Evolutionary conservation across 2,888 invertebrate species (phyloP).

Genomic region (Cephus nigrinus): DNA sequence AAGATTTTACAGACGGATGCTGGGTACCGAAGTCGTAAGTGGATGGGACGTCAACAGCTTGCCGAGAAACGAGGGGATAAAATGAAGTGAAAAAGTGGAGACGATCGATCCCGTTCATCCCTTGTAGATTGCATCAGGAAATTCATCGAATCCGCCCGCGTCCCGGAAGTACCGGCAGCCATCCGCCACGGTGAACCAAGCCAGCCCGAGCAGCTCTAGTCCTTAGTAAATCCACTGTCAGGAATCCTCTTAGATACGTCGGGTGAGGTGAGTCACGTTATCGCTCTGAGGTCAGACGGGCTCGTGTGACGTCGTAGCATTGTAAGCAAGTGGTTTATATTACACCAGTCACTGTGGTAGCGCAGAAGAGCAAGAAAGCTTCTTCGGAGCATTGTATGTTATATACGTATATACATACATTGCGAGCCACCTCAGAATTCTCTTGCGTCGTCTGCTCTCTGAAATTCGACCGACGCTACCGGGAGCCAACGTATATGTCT

Average conservation of each 20-base stretch:
- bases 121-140: neutral
- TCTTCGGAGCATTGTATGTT: neutral
- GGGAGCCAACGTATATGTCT: neutral
- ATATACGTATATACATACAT: neutral
- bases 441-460: neutral
- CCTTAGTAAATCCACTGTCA: neutral
- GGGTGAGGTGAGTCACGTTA: neutral
- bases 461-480: neutral
- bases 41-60: neutral
- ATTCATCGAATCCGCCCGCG: neutral
- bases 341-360: neutral
- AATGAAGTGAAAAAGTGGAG: neutral
- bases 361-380: neutral
- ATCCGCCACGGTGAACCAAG: neutral
- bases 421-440: neutral
- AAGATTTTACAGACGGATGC: neutral
- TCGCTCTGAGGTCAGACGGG: neutral
- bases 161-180: neutral
- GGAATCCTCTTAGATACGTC: neutral
- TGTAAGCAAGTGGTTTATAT: neutral
- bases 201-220: neutral
- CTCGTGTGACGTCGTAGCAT: neutral
- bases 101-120: neutral
- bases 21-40: neutral
- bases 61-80: neutral